Evolutionary conservation across 1,140 invertebrate species (phyloP), one percentile per base, ranked within the genome.

Genomic region (Scaptomyza hsui): DNA sequence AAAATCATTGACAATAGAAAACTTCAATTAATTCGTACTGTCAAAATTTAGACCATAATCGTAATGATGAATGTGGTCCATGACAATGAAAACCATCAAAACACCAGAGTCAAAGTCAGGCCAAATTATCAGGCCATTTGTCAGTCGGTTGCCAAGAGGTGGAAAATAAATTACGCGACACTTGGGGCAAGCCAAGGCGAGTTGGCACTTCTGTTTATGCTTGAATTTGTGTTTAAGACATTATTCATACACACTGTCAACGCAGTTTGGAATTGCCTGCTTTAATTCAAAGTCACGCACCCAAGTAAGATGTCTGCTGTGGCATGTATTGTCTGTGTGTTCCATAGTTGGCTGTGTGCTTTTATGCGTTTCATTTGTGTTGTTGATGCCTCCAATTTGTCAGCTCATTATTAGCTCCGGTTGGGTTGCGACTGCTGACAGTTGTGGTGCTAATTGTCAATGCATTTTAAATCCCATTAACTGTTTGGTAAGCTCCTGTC

Each of bases 271-370:
- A 70, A 70, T 55, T 70, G 60, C 67, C 67, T 64, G 51, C 51
- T 48, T 42, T 18, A 44, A 49, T 48, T 42, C 42, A 70, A 48
- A 63, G 67, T 70, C 67, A 70, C 60, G 67, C 59, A 70, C 35
- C 35, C 49, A 15, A 70, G 42, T 70, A 55, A 70, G 67, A 55
- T 45, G 49, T 49, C 49, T 62, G 9, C 19, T n/a, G 0, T 4
- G 21, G 35, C 32, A 21, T 41, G 56, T 67, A 56, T 10, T 59
- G 39, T 60, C n/a, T 15, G 19, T 60, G 24, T 24, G 6, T 21
- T 15, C 44, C 2, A n/a, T 45, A 45, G 41, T 51, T 39, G 39
- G 48, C 29, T 60, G 45, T 42, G 49, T 49, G 16, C 19, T 15
- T 26, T 52, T 6, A 12, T 48, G 49, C 39, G n/a, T 37, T 57